These are phyloP conservation scores for Adineta ricciae DNA, from an alignment of 2,888 invertebrate genomes.

Conservation along the genomic window DNA sequence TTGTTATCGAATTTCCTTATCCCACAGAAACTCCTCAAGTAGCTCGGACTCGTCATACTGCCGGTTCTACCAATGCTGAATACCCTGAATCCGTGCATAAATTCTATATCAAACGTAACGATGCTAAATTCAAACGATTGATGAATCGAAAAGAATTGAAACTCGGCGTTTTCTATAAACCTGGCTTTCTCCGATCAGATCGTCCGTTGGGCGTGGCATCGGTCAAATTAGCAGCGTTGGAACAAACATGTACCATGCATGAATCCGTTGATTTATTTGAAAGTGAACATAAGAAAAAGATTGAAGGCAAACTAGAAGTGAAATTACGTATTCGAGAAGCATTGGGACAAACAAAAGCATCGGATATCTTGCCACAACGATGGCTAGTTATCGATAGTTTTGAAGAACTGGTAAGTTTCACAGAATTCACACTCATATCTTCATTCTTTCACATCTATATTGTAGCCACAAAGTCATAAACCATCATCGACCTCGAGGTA, in stretches of 20 bases:
- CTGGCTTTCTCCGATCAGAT: slow-evolving; percentile 85
- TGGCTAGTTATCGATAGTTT: slow-evolving; percentile 69
- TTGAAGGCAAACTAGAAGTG: slow-evolving; percentile 80
- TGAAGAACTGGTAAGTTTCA: not conserved
- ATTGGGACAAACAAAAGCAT: slow-evolving; percentile 59
- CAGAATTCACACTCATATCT: not conserved
- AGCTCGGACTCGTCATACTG: not conserved
- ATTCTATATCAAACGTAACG: slow-evolving; percentile 67
- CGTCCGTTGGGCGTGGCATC: slow-evolving; percentile 68
- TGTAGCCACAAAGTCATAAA: not conserved
- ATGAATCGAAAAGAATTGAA: slow-evolving; percentile 81
- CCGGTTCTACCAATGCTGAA: not conserved
- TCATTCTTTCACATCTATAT: not conserved
- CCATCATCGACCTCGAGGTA: not conserved
- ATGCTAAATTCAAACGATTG: slow-evolving; percentile 69
- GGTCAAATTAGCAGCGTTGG: slow-evolving; percentile 79
- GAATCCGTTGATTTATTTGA: slow-evolving; percentile 15
- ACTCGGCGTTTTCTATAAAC: slow-evolving; percentile 79
- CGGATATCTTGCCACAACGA: slow-evolving; percentile 62
- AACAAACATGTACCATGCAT: slow-evolving; percentile 60
- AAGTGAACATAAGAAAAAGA: slow-evolving; percentile 62
- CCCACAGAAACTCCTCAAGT: slow-evolving; percentile 54
- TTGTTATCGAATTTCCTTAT: slow-evolving; percentile 81
- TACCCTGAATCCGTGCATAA: slow-evolving; percentile 42
- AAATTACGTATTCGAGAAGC: slow-evolving; percentile 77